Percentiles rank a stretch among this genome's conserved stretches.
Conservation (phyloP, 2,888 invertebrate genomes). For the Lysandra bellargus region DNA sequence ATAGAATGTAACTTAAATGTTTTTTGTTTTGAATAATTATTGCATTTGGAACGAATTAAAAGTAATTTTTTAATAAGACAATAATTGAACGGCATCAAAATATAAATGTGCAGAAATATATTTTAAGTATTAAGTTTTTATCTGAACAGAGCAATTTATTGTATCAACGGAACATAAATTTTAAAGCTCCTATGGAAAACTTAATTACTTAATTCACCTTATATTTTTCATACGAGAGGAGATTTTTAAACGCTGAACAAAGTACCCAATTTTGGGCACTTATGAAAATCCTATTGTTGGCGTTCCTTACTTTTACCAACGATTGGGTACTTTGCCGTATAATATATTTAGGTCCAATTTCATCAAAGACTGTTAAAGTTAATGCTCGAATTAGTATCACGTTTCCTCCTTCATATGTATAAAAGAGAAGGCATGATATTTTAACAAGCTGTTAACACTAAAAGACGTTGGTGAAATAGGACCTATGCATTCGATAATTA, state of each 20-base stretch:
- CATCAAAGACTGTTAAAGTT: too few relatives aligned
- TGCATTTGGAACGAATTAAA: not conserved
- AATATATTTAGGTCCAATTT: not conserved
- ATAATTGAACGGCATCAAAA: not conserved
- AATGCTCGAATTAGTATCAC: too few relatives aligned
- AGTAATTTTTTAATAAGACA: not conserved
- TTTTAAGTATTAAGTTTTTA: too few relatives aligned
- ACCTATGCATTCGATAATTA: not conserved
- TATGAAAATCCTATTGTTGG: not conserved
- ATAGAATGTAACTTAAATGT: constrained; percentile 60
- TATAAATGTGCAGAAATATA: too few relatives aligned
- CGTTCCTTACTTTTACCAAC: not conserved
- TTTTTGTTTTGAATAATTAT: not conserved
- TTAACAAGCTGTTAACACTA: too few relatives aligned
- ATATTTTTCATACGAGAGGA: not conserved
- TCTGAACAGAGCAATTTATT: not conserved
- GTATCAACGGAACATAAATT: not conserved
- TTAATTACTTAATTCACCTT: constrained; percentile 29
- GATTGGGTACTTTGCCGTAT: not conserved
- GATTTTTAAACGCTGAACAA: not conserved
- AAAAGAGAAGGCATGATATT: too few relatives aligned
- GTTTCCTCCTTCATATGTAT: too few relatives aligned
- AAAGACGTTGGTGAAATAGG: too few relatives aligned
- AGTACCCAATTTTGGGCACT: not conserved
- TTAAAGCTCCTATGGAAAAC: constrained; percentile 30